Percentiles rank a stretch among this genome's conserved stretches.
phyloP scores from a whole-genome alignment of 2,888 invertebrate species.

The Baccha elongata region DNA sequence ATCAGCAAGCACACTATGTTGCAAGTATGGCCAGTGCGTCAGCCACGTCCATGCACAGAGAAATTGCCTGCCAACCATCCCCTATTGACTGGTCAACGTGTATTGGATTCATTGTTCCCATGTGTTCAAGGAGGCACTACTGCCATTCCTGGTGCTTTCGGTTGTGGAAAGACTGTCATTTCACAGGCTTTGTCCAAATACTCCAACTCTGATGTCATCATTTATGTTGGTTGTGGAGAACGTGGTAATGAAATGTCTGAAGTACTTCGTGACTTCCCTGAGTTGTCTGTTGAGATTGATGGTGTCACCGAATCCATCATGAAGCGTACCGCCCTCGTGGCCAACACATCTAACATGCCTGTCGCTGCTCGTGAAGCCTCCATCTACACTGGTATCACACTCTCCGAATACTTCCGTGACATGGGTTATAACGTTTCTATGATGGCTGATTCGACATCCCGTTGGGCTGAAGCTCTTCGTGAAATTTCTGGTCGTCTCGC shows the following conservation, averaged over 20 bases:
- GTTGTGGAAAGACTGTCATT: slow-evolving; percentile 92
- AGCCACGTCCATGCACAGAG: slow-evolving; percentile 97
- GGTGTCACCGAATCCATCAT: slow-evolving; percentile 98
- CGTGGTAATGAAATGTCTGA: slow-evolving; percentile 99
- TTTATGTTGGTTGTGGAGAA: slow-evolving; percentile 99
- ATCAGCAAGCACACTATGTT: slow-evolving; percentile 95
- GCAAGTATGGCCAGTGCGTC: slow-evolving; percentile 99
- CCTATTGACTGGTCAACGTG: slow-evolving; percentile 97
- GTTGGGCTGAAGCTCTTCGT: slow-evolving; percentile 99
- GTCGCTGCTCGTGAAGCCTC: slow-evolving; percentile 99
- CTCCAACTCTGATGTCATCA: slow-evolving; percentile 99
- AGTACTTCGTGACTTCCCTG: slow-evolving; percentile 98
- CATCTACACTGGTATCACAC: slow-evolving; percentile 99
- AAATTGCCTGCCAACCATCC: slow-evolving; percentile 99
- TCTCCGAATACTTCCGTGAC: slow-evolving; percentile 99
- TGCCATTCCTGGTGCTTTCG: slow-evolving; percentile 99
- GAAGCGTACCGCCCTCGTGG: slow-evolving; percentile 99
- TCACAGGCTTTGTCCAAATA: slow-evolving; percentile 98
- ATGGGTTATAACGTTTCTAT: slow-evolving; percentile 99
- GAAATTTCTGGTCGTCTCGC: slow-evolving; percentile 98
- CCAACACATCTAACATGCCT: slow-evolving; percentile 99
- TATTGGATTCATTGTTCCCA: slow-evolving; percentile 98
- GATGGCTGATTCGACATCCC: slow-evolving; percentile 99
- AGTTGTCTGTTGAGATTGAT: slow-evolving; percentile 97
- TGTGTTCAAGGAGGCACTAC: slow-evolving; percentile 99